Base-by-base conservation (phyloP, 2,797 vertebrate genomes). In the Meda fulgida region DNA sequence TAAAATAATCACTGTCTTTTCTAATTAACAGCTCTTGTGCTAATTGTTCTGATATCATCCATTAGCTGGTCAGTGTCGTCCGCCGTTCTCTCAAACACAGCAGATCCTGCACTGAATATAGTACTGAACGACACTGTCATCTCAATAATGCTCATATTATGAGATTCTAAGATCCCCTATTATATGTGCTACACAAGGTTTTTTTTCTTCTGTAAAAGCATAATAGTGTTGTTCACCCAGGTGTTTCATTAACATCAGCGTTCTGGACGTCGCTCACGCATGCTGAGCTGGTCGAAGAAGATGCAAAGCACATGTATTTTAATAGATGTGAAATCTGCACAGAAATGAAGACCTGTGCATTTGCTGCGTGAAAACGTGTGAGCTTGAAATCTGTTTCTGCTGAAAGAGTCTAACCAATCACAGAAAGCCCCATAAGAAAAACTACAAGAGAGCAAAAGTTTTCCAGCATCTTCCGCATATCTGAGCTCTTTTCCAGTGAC, bases 1-100 rank as follows among this genome's bases (percentile, higher is more conserved):
- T 93, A 91, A 90, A 93, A 89, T 48, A 75, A 75, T 92, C 93
- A 91, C 94, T 94, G 94, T 95, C 94, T 92, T 75, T 80, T 93
- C 90, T 92, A 94, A 96, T 95, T 93, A 95, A 86, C 84, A 89
- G 75, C 65, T 55, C 78, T 72, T 86, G n/a, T 85, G 90, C 86
- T 40, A 43, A 18, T 18, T 16, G 26, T 7, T 18, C 63, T 3
- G 63, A 31, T 18, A 18, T 65, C 63, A 66, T 58, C 51, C 19
- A 8, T 53, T n/a, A 11, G 58, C 23, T 4, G 58, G 7, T n/a
- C 58, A 13, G 67, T 40, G 43, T 43, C 40, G 10, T 43, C 40
- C 40, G 1, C 43, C 43, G 3, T 14, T 46, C 1, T 43, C 70
- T 9, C 40, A 48, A 29, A 72, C 70, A 72, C 40, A 14, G 46